Evolutionary conservation across 1,140 invertebrate species (phyloP).

Genomic region (Dolichoris vasculosae): DNA sequence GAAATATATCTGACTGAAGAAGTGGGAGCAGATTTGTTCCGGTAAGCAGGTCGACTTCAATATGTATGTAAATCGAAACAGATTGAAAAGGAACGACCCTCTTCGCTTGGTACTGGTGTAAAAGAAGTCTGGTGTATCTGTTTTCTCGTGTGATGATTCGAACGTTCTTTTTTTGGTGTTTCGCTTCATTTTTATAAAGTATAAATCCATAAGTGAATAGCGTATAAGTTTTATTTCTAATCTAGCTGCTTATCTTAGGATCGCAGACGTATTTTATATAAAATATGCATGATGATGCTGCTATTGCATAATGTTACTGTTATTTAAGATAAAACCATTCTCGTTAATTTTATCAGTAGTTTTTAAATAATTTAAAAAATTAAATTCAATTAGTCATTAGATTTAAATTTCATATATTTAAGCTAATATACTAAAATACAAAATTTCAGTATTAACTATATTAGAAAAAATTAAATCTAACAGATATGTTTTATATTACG

Average conservation of each 20-base stretch:
- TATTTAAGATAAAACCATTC: background rate
- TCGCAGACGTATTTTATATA: conserved; percentile 24
- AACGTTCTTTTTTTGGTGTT: conserved; percentile 15
- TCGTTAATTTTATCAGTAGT: too few relatives aligned
- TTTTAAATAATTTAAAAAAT: too few relatives aligned
- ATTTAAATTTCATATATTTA: too few relatives aligned
- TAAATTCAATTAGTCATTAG: too few relatives aligned
- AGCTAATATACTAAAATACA: too few relatives aligned
- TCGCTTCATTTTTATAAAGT: conserved; percentile 44
- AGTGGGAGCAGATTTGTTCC: conserved; percentile 12
- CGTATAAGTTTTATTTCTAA: background rate
- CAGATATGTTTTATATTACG: too few relatives aligned
- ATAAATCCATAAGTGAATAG: background rate
- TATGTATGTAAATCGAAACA: conserved; percentile 74
- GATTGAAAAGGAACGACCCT: conserved; percentile 66
- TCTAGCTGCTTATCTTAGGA: background rate
- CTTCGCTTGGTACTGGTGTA: conserved; percentile 49
- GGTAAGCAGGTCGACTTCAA: conserved; percentile 63
- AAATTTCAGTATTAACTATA: too few relatives aligned
- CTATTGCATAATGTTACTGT: background rate
- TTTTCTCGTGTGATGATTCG: background rate
- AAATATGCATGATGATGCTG: background rate
- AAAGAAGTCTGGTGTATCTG: background rate
- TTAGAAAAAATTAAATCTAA: too few relatives aligned
- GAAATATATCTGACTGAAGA: conserved; percentile 26